Evolutionary conservation across 2,113 vertebrate species (phyloP).

Genomic region (Glaucomys volans): DNA sequence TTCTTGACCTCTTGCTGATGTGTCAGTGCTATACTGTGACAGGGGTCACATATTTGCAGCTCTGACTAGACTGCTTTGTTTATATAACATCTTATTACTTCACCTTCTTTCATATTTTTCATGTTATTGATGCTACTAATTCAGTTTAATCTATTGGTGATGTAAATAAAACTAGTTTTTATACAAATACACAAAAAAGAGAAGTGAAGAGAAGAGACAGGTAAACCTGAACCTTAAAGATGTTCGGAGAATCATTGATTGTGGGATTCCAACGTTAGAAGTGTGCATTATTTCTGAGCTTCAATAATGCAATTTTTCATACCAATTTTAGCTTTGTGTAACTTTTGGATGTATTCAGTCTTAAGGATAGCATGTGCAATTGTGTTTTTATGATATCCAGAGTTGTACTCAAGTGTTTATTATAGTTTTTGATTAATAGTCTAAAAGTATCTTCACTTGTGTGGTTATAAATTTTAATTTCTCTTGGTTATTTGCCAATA

Average conservation of each 20-base stretch:
- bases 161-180: background rate
- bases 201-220: background rate
- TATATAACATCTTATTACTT: background rate
- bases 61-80: background rate
- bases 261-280: background rate
- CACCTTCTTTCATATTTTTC: background rate
- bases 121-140: accelerated
- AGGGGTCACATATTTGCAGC: background rate
- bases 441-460: background rate
- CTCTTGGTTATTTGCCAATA: background rate
- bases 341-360: background rate
- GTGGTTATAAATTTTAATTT: background rate
- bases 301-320: background rate
- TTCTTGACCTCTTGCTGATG: background rate
- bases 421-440: too few species aligned
- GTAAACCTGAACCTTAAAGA: background rate
- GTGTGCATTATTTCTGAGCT: background rate
- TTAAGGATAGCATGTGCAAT: background rate
- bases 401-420: too few species aligned
- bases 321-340: background rate
- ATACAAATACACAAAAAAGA: background rate
- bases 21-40: background rate
- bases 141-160: background rate
- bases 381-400: background rate
- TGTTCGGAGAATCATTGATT: background rate